A percentile compares a stretch with the other conserved stretches of the same genome.
Conservation (phyloP, 2,797 vertebrate genomes). For the Tympanoctomys barrerae region DNA sequence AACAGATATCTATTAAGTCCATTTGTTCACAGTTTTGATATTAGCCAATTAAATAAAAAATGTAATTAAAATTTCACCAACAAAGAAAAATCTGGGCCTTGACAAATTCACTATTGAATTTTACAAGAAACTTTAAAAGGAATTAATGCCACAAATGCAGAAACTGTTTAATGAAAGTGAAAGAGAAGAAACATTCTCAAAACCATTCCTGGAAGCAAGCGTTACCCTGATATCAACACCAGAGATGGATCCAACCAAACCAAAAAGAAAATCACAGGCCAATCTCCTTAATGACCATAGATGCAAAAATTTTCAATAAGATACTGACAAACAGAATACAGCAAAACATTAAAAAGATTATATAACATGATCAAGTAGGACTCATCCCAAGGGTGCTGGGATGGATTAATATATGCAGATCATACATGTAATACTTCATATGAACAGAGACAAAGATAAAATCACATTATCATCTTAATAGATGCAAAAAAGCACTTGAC, state of each 20-base stretch:
- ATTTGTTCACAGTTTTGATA: too few relatives aligned
- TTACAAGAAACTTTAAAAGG: too few relatives aligned
- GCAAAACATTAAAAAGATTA: not conserved
- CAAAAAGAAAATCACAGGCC: not conserved
- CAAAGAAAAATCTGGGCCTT: too few relatives aligned
- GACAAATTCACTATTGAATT: too few relatives aligned
- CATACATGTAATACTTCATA: not conserved
- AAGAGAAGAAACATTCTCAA: too few relatives aligned
- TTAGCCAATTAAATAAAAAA: too few relatives aligned
- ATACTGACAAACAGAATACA: not conserved
- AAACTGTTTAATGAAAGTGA: too few relatives aligned
- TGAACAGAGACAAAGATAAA: not conserved
- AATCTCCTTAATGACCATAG: not conserved
- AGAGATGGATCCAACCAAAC: not conserved
- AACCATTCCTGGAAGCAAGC: too few relatives aligned
- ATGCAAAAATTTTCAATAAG: not conserved
- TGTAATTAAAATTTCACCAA: too few relatives aligned
- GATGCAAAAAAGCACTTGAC: not conserved
- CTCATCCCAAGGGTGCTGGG: not conserved
- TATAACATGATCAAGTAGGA: not conserved
- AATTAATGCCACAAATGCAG: too few relatives aligned
- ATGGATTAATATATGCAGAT: not conserved
- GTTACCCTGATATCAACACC: too few relatives aligned
- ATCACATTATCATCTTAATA: not conserved
- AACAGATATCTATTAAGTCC: too few relatives aligned